phyloP scores from a whole-genome alignment of 2,888 invertebrate species.

The Agriopis marginaria region DNA sequence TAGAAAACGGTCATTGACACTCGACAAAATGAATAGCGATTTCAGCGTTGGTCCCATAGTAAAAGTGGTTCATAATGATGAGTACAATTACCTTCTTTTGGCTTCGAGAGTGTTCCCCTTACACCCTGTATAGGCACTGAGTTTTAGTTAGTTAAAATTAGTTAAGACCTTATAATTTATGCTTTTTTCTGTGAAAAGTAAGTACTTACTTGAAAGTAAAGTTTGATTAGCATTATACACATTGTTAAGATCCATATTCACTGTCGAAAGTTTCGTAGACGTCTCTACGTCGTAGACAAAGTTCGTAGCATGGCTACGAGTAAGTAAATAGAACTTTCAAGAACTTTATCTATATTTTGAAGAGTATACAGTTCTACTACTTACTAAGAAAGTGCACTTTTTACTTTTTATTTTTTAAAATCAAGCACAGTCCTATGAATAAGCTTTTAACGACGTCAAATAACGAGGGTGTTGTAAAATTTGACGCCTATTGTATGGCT shows the following conservation, averaged over 20 bases:
- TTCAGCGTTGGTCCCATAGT: too few relatives aligned
- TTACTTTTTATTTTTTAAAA: too few relatives aligned
- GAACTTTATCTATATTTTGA: neutral
- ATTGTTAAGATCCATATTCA: neutral
- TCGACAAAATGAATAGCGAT: too few relatives aligned
- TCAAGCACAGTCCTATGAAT: neutral
- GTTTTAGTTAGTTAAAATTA: too few relatives aligned
- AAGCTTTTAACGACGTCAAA: neutral
- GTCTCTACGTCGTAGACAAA: slow-evolving; percentile 15
- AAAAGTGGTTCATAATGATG: too few relatives aligned
- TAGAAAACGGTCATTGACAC: too few relatives aligned
- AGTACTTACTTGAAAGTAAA: neutral
- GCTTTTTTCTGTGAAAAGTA: too few relatives aligned
- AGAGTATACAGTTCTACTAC: neutral
- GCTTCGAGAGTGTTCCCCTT: too few relatives aligned
- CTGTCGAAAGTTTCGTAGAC: neutral
- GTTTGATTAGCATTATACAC: neutral
- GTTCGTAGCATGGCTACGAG: slow-evolving; percentile 17
- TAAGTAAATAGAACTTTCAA: slow-evolving; percentile 8
- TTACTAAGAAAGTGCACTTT: neutral
- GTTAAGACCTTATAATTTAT: too few relatives aligned
- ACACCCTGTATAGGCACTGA: too few relatives aligned
- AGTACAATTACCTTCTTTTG: too few relatives aligned
- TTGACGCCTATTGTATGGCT: too few relatives aligned
- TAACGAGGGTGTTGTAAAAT: neutral